Conservation (phyloP, 2,888 invertebrate species). For the Barypeithes pellucidus region DNA sequence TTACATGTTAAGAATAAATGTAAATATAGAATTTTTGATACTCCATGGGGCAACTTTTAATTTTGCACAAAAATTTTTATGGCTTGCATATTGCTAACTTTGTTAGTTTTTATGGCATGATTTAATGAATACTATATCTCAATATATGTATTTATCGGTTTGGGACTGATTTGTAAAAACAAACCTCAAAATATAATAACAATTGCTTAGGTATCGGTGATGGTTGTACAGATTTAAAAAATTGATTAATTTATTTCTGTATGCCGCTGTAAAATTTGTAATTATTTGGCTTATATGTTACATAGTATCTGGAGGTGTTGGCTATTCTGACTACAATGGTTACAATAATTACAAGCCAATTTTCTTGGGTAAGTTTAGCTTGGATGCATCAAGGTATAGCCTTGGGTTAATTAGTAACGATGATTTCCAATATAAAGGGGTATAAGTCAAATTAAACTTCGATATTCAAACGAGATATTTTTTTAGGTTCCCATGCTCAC, state of each 20-base stretch:
- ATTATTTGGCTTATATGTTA: slow-evolving; percentile 21
- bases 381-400: background rate
- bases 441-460: background rate
- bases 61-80: too few species aligned
- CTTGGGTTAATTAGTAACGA: background rate
- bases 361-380: slow-evolving; percentile 37
- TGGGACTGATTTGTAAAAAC: too few species aligned
- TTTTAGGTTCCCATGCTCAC: slow-evolving; percentile 69
- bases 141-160: too few species aligned
- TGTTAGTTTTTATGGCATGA: too few species aligned
- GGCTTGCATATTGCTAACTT: too few species aligned
- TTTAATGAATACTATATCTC: too few species aligned
- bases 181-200: too few species aligned
- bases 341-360: slow-evolving; percentile 31
- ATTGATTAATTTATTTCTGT: background rate
- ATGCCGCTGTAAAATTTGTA: slow-evolving; percentile 9
- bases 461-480: background rate
- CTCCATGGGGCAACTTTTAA: too few species aligned
- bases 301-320: slow-evolving; percentile 39
- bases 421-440: too few species aligned
- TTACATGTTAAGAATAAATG: background rate
- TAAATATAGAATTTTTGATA: too few species aligned
- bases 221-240: background rate
- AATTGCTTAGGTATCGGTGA: background rate
- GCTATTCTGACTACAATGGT: slow-evolving; percentile 22